Conservation (phyloP, 2,797 vertebrate species). For the Crossoptilon crossoptilon region DNA sequence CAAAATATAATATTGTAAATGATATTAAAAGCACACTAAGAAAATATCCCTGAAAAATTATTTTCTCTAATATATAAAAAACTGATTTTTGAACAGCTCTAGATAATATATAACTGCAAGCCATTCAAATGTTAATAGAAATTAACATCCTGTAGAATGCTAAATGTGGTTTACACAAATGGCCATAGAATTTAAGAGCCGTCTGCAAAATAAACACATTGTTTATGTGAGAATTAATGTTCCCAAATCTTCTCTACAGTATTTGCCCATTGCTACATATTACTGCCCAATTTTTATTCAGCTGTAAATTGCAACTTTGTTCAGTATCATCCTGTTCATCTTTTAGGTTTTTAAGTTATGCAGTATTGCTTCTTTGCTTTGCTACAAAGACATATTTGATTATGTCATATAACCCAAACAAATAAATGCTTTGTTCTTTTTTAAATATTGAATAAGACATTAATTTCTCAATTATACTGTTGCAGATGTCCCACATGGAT, state of each 20-base stretch:
- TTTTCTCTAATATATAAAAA: not conserved
- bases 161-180: not conserved
- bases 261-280: not conserved
- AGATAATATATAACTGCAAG: not conserved
- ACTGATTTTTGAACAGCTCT: not conserved
- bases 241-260: not conserved
- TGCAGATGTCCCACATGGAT: not conserved
- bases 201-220: not conserved
- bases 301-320: not conserved
- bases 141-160: not conserved
- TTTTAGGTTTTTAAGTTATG: not conserved
- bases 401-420: not conserved
- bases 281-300: not conserved
- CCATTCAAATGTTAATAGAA: not conserved
- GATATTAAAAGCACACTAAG: not conserved
- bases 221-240: not conserved
- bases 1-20: not conserved
- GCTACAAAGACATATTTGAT: not conserved
- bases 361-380: not conserved
- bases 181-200: not conserved
- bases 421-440: not conserved
- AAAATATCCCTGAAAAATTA: not conserved
- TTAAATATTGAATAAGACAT: not conserved
- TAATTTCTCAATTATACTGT: not conserved
- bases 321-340: not conserved